These are phyloP conservation scores for Oreochromis aureus DNA, from an alignment of 2,113 vertebrate genomes.

Conservation along the genomic window DNA sequence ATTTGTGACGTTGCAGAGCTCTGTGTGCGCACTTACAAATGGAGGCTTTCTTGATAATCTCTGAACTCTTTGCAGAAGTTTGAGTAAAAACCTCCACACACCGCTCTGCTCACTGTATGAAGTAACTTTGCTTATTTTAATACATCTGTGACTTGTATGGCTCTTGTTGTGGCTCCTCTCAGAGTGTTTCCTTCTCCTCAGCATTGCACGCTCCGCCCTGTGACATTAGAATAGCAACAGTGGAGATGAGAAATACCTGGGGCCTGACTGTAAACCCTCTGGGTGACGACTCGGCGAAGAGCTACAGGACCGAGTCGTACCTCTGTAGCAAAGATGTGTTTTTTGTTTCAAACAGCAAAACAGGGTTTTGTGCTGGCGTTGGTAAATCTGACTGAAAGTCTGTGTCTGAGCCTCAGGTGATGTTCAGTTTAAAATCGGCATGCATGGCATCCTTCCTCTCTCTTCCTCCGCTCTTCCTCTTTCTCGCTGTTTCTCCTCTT, in stretches of 20 bases:
- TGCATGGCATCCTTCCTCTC: neutral
- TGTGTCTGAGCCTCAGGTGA: neutral
- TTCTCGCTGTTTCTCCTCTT: neutral
- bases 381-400: neutral
- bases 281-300: neutral
- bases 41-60: neutral
- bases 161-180: neutral
- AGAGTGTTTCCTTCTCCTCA: neutral
- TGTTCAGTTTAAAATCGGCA: neutral
- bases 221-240: neutral
- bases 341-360: neutral
- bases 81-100: neutral
- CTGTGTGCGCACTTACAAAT: accelerated
- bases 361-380: neutral
- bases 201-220: neutral
- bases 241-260: neutral
- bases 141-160: accelerated
- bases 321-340: accelerated
- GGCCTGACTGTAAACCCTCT: neutral
- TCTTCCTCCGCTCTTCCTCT: neutral
- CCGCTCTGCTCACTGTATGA: neutral
- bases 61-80: neutral
- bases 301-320: neutral
- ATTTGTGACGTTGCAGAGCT: neutral
- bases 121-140: neutral